Evolutionary conservation across 2,888 invertebrate genomes (phyloP), one percentile per base, ranked within the genome.

Genomic region (Cosmia trapezina): DNA sequence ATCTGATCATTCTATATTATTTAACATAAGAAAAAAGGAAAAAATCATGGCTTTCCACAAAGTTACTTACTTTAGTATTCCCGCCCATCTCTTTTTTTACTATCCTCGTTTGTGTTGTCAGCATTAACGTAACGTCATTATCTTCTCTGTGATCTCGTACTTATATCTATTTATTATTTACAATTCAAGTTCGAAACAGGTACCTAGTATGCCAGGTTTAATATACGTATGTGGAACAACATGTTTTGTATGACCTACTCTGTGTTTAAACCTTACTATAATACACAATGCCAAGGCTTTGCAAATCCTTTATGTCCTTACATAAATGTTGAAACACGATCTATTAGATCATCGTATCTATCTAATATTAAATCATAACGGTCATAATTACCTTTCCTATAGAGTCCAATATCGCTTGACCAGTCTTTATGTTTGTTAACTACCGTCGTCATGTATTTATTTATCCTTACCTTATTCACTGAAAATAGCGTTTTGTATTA

Each of bases 381-480:
- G 54, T 33, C 64, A 66, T 68, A 70, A 68, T 73, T 61, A 8
- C 62, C 19, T 28, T n/a, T 12, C 3, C 0, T 19, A 37, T 76
- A 81, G n/a, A 73, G 73, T 72, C 4, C 33, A 53, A 70, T 63
- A 70, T 77, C 4, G 65, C 43, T 41, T 78, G 68, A 69, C 51
- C 49, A 14, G 41, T 53, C 8, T 28, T 51, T 9, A 33, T 68
- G 28, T 69, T 67, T 71, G 64, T 33, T 73, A 57, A 67, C 62
- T 54, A 72, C 56, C 33, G 49, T 53, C 68, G 70, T 57, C 62
- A 61, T 69, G 54, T 33, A 70, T 57, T 54, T 57, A 72, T 70
- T 70, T 73, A 76, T 63, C 68, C 83, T 80, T 73, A 83, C 73
- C 69, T 71, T 81, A 74, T 83, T 78, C 74, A 71, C 78, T 79